phyloP scores from a whole-genome alignment of 1,140 invertebrate species.

The Gerris buenoi region DNA sequence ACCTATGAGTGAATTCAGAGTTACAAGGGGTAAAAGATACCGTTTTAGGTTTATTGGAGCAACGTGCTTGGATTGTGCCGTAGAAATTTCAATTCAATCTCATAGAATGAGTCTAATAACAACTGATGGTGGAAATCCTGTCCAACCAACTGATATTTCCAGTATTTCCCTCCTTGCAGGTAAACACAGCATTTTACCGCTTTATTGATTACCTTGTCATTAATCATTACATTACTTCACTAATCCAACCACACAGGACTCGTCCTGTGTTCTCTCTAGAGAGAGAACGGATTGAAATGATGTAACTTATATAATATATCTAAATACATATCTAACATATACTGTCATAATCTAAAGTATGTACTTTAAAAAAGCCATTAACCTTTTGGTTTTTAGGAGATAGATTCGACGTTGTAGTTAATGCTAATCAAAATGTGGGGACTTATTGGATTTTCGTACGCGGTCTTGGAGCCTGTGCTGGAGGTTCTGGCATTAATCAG shows the following conservation, averaged over 20 bases:
- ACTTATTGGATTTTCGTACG: background rate
- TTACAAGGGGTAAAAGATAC: background rate
- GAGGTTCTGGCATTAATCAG: background rate
- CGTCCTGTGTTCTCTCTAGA: too few species aligned
- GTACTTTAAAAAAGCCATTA: too few species aligned
- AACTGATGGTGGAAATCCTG: background rate
- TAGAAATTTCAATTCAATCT: background rate
- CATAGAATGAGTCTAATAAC: background rate
- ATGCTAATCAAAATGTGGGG: background rate
- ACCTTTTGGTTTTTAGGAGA: background rate
- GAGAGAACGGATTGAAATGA: too few species aligned
- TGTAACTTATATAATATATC: too few species aligned
- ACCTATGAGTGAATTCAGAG: background rate
- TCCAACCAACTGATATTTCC: background rate
- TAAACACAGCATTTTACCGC: too few species aligned
- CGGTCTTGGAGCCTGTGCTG: background rate
- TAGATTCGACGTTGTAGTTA: background rate
- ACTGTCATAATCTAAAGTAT: too few species aligned
- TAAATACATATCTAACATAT: too few species aligned
- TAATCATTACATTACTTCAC: too few species aligned
- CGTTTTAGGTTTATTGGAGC: constrained; percentile 5
- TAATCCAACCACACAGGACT: too few species aligned
- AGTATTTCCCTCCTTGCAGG: constrained; percentile 1
- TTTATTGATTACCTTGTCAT: too few species aligned
- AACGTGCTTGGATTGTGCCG: constrained; percentile 4